Percentiles rank a stretch among this genome's conserved stretches.
These are phyloP conservation scores for Acrocephalus arundinaceus DNA, from an alignment of 2,113 vertebrate genomes.

Conservation along the genomic window DNA sequence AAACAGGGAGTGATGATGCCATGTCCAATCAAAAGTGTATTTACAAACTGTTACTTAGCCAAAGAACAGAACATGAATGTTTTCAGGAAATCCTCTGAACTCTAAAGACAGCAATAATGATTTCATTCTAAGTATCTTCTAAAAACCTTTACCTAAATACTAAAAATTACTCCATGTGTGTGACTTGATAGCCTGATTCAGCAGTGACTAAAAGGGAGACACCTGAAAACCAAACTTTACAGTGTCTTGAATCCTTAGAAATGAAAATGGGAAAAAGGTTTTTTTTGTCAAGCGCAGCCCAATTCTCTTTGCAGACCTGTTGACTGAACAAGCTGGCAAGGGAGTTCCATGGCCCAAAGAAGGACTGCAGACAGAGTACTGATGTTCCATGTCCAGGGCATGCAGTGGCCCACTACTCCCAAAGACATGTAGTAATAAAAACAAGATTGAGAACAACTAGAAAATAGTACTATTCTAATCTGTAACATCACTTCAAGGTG, in stretches of 20 bases:
- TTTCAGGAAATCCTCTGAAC: background rate
- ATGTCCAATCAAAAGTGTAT: background rate
- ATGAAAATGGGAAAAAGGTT: background rate
- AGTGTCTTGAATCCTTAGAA: background rate
- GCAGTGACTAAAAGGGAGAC: background rate
- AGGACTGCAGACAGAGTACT: background rate
- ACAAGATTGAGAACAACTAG: background rate
- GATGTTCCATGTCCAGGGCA: background rate
- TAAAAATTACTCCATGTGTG: background rate
- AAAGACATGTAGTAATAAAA: background rate
- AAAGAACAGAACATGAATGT: background rate
- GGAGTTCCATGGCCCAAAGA: background rate
- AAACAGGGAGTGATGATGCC: background rate
- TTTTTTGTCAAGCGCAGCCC: background rate
- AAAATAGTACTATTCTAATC: background rate
- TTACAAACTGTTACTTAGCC: background rate
- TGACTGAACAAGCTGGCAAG: background rate
- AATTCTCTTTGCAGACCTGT: background rate
- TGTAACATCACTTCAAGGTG: background rate
- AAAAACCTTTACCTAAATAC: background rate
- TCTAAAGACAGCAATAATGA: background rate
- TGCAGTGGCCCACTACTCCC: background rate
- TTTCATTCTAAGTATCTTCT: background rate
- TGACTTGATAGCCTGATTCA: background rate
- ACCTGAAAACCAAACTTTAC: background rate